Conservation (phyloP, 92 coral and sea anemone genomes). For the Metridium senile region DNA sequence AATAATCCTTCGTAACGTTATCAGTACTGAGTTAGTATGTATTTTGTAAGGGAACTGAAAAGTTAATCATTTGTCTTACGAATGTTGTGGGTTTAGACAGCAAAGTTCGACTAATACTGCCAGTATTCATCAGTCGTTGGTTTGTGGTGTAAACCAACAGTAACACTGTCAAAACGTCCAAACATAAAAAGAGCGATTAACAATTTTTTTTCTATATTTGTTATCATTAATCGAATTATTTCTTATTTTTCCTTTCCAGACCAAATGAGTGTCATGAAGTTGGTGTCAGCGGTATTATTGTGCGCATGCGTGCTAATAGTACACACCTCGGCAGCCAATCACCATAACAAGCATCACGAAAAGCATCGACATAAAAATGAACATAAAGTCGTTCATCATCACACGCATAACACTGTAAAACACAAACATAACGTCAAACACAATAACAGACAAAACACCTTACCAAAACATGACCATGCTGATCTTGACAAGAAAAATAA, state of each 20-base stretch:
- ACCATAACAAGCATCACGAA: slow-evolving; percentile 1
- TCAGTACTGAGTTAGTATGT: too few relatives aligned
- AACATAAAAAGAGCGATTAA: too few relatives aligned
- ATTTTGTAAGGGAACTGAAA: too few relatives aligned
- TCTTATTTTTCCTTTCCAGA: background rate
- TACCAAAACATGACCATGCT: background rate
- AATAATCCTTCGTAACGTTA: too few relatives aligned
- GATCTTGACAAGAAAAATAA: slow-evolving; percentile 8
- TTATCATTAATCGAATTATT: background rate
- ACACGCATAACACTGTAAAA: background rate
- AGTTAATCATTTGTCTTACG: too few relatives aligned
- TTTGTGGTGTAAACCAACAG: too few relatives aligned
- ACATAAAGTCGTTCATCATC: background rate
- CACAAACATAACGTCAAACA: background rate
- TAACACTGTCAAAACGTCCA: too few relatives aligned
- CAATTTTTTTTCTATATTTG: background rate
- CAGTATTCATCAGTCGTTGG: too few relatives aligned
- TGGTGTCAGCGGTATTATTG: slow-evolving; percentile 26
- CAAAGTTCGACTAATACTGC: too few relatives aligned
- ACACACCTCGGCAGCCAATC: slow-evolving; percentile 19
- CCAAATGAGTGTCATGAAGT: slow-evolving; percentile 19
- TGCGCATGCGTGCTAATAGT: slow-evolving; percentile 17
- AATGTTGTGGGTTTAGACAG: too few relatives aligned
- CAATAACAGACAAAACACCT: background rate
- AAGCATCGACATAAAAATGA: background rate